Evolutionary conservation across 2,797 vertebrate genomes (phyloP).

Genomic region (Dendrocincla fuliginosa): DNA sequence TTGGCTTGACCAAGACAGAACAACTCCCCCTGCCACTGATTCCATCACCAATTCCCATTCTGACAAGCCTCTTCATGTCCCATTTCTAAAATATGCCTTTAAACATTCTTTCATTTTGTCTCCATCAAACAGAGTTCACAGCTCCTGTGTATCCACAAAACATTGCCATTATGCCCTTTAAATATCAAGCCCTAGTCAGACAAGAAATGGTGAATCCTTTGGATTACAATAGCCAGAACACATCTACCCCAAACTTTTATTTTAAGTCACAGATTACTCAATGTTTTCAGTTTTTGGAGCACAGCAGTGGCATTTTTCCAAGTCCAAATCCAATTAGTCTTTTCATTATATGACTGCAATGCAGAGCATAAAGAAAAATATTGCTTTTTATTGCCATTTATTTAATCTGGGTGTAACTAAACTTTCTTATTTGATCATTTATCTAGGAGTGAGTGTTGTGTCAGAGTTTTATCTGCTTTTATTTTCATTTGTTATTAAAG

Average conservation of each 20-base stretch:
- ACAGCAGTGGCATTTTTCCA: constrained; percentile 13
- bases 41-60: not conserved
- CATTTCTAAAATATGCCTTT: not conserved
- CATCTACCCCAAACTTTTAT: not conserved
- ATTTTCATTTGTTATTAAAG: not conserved
- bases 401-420: not conserved
- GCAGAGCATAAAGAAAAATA: not conserved
- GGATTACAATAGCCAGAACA: not conserved
- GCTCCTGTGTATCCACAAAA: not conserved
- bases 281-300: constrained; percentile 19
- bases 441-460: not conserved
- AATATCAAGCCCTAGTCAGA: not conserved
- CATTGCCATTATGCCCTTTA: not conserved
- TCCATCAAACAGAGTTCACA: not conserved
- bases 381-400: not conserved
- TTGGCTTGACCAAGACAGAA: not conserved
- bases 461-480: constrained; percentile 30
- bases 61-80: not conserved
- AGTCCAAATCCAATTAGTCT: constrained; percentile 46
- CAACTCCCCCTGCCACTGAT: not conserved
- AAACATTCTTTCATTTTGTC: not conserved
- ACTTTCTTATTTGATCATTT: constrained; percentile 28
- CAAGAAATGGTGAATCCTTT: not conserved
- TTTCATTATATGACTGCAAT: constrained; percentile 6
- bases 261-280: constrained; percentile 19